Conservation (phyloP, 2,888 invertebrate genomes). For the Drosophila koepferae region DNA sequence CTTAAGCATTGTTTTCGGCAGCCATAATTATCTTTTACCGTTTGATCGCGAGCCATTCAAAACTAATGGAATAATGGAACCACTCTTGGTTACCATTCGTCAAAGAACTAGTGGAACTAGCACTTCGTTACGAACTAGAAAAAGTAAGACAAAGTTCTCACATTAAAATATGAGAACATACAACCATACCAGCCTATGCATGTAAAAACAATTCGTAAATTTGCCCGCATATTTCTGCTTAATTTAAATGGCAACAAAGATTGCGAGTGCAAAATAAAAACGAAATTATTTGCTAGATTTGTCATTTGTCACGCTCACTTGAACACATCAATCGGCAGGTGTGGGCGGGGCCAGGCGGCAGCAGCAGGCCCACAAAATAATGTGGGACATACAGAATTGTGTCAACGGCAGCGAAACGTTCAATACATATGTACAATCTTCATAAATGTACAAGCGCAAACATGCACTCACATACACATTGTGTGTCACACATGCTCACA, state of each 20-base stretch:
- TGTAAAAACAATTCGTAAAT: constrained; percentile 12
- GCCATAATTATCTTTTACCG: constrained; percentile 19
- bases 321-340: constrained; percentile 79
- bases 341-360: constrained; percentile 35
- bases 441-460: constrained; percentile 1
- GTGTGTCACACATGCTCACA: not conserved
- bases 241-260: constrained; percentile 52
- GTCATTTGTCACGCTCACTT: constrained; percentile 80
- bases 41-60: constrained; percentile 15
- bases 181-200: not conserved
- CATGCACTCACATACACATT: not conserved
- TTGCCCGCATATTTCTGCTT: constrained; percentile 48
- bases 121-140: constrained; percentile 14
- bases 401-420: constrained; percentile 46
- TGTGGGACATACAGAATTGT: constrained; percentile 63
- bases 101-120: constrained; percentile 3
- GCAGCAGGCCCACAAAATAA: constrained; percentile 32
- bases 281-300: constrained; percentile 70
- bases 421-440: constrained; percentile 31
- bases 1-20: constrained; percentile 16
- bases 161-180: not conserved
- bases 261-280: constrained; percentile 26
- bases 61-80: not conserved
- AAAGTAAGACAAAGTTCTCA: not conserved
- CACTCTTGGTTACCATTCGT: not conserved